Conservation (phyloP, 1,140 invertebrate genomes). For the Nephotettix cincticeps region DNA sequence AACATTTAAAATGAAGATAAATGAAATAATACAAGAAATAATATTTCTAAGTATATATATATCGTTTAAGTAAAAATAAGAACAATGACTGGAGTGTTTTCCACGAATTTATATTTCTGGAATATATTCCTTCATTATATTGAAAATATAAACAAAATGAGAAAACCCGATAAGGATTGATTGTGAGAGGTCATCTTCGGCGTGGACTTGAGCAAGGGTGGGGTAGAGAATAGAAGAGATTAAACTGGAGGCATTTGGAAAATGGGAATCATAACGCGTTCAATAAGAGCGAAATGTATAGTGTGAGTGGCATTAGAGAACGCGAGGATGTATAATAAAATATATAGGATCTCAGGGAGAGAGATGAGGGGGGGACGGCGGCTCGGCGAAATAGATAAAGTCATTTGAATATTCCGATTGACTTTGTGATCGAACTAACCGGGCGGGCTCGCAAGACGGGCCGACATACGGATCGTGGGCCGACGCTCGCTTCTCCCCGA, state of each 20-base stretch:
- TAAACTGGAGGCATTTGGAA: constrained; percentile 1
- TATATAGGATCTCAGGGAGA: constrained; percentile 26
- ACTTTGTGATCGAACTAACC: constrained; percentile 24
- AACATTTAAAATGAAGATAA: no score
- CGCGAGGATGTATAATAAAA: constrained; percentile 26
- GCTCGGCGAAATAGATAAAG: constrained; percentile 47
- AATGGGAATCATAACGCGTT: background rate
- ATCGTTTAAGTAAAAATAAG: no score
- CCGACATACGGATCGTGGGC: background rate
- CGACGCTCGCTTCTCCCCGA: constrained; percentile 20
- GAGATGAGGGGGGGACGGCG: constrained; percentile 38
- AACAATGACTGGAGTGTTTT: no score
- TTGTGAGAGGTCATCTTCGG: background rate
- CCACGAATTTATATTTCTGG: no score
- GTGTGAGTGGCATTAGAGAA: background rate
- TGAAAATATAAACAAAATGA: no score
- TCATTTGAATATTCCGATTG: constrained; percentile 34
- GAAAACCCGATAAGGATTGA: background rate
- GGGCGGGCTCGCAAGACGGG: background rate
- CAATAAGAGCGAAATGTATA: constrained; percentile 11
- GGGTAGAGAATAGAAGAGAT: background rate
- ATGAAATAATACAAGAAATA: no score
- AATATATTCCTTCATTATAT: no score
- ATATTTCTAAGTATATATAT: no score
- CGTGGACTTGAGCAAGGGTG: background rate